Percentiles rank a stretch among this genome's conserved stretches.
These are phyloP conservation scores for Scophthalmus maximus DNA, from an alignment of 2,113 vertebrate genomes.

Conservation along the genomic window DNA sequence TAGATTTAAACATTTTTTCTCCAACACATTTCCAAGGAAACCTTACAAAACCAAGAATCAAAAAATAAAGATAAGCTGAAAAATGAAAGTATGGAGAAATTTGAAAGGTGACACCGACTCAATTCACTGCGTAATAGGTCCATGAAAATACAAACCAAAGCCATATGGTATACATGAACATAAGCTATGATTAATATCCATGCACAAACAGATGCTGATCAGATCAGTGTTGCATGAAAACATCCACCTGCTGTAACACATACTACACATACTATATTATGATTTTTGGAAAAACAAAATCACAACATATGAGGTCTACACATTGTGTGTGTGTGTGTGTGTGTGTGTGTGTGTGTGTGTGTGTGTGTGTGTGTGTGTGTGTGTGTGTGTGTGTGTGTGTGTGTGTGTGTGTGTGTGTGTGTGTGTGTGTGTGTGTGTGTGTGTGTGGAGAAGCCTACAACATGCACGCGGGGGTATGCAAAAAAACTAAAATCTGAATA, in stretches of 20 bases:
- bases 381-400: too few relatives aligned
- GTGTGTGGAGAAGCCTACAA: too few relatives aligned
- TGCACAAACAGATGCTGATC: background rate
- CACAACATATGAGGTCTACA: too few relatives aligned
- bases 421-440: too few relatives aligned
- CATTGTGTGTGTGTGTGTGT: too few relatives aligned
- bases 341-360: too few relatives aligned
- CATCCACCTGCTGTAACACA: background rate
- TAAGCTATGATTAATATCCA: background rate
- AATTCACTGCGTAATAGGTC: background rate
- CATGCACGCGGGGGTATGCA: too few relatives aligned
- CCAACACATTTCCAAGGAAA: background rate
- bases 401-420: too few relatives aligned
- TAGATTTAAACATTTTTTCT: too few relatives aligned
- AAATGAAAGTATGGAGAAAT: background rate
- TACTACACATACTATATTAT: background rate
- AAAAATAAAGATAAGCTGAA: background rate
- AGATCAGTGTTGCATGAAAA: slow-evolving; percentile 12
- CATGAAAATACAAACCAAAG: background rate
- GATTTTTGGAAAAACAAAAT: too few relatives aligned
- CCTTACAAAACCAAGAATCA: background rate
- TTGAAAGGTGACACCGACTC: background rate
- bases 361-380: too few relatives aligned
- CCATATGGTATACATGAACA: background rate
- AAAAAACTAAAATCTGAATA: too few relatives aligned